These are phyloP conservation scores for Papilio polyxenes DNA, from an alignment of 1,140 invertebrate genomes.

Conservation along the genomic window DNA sequence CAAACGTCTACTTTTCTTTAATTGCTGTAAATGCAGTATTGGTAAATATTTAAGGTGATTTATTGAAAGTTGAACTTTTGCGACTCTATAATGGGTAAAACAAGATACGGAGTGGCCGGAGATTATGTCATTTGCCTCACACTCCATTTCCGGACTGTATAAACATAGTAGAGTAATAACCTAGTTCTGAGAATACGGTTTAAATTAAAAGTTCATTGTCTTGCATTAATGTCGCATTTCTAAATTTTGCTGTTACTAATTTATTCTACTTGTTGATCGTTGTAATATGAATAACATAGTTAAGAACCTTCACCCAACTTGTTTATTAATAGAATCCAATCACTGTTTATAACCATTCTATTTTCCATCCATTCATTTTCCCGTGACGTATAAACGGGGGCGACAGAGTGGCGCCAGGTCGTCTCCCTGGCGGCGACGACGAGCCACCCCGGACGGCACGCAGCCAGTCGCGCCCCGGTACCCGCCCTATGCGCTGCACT, in stretches of 20 bases:
- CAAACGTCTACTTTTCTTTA: background rate
- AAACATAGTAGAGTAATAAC: too few species aligned
- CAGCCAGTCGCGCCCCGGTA: constrained; percentile 65
- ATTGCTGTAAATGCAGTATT: background rate
- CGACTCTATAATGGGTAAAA: too few species aligned
- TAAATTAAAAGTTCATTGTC: background rate
- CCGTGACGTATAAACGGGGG: constrained; percentile 48
- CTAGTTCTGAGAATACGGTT: too few species aligned
- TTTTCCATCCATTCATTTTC: constrained; percentile 51
- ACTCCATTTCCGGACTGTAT: too few species aligned
- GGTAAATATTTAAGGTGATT: background rate
- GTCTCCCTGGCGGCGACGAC: constrained; percentile 63
- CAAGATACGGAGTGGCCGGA: too few species aligned
- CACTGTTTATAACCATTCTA: constrained; percentile 33
- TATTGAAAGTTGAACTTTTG: too few species aligned
- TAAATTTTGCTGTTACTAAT: background rate
- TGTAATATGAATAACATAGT: background rate
- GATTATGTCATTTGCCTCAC: too few species aligned
- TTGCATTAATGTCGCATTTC: background rate
- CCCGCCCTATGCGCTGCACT: constrained; percentile 61
- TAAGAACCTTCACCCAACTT: background rate
- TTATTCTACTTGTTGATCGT: background rate
- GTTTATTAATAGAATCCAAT: constrained; percentile 18
- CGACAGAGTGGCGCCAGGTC: constrained; percentile 61
- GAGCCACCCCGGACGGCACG: constrained; percentile 54